phyloP scores from a whole-genome alignment of 2,888 invertebrate species.

The Hyposoter didymator region DNA sequence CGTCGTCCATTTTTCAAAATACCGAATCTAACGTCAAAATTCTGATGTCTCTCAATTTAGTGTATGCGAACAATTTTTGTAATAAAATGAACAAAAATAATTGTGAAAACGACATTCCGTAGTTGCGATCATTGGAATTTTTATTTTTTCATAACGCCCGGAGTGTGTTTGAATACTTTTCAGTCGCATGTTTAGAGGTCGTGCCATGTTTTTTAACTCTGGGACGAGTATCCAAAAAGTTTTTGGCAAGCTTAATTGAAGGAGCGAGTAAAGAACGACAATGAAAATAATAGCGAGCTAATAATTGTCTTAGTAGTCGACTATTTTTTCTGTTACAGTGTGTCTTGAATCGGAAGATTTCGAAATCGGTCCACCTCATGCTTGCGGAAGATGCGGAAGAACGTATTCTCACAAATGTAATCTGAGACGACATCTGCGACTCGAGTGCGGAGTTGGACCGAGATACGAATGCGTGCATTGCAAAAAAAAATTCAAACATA shows the following conservation, averaged over 20 bases:
- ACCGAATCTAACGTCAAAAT: no score
- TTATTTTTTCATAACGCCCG: background rate
- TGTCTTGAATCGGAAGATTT: conserved; percentile 73
- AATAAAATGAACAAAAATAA: no score
- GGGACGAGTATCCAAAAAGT: background rate
- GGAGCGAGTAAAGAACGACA: background rate
- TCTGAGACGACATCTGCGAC: conserved; percentile 79
- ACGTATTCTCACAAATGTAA: conserved; percentile 81
- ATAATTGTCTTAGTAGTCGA: conserved; percentile 27
- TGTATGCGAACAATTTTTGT: no score
- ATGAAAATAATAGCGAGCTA: background rate
- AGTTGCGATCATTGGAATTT: no score
- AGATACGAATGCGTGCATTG: conserved; percentile 81
- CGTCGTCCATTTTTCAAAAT: no score
- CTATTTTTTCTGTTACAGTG: conserved; percentile 64
- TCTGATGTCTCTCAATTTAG: no score
- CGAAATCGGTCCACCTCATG: conserved; percentile 78
- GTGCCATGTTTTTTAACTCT: background rate
- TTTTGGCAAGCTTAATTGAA: background rate
- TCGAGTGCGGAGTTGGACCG: conserved; percentile 82
- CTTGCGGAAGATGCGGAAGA: conserved; percentile 80
- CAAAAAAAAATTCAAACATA: conserved; percentile 82
- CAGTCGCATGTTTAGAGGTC: background rate
- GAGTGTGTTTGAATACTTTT: background rate
- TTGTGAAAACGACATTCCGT: no score